A percentile compares a stretch with the other conserved stretches of the same genome.
Conservation (phyloP, 1,140 invertebrate genomes). For the Solen grandis region DNA sequence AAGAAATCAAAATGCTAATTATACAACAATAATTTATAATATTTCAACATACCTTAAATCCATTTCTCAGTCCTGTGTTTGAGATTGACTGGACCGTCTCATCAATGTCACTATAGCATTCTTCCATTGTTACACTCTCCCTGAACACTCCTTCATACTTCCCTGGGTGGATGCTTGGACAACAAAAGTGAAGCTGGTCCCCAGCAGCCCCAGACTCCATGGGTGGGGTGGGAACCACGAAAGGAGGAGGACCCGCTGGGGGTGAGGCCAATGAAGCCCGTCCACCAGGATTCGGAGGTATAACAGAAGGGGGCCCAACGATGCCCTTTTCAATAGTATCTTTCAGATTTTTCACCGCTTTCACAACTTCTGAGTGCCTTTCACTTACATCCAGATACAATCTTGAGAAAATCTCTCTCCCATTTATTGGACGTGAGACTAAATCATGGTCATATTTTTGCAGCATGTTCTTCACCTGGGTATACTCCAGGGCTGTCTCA, state of each 20-base stretch:
- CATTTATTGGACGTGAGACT: conserved; percentile 2
- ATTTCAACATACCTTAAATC: conserved; percentile 9
- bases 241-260: no score
- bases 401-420: background rate
- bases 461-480: conserved; percentile 21
- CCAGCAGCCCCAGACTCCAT: no score
- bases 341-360: conserved; percentile 21
- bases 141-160: background rate
- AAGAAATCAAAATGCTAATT: no score
- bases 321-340: background rate
- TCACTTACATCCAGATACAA: conserved; percentile 25
- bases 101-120: background rate
- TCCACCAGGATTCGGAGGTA: background rate
- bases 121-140: background rate
- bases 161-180: background rate
- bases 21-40: no score
- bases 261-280: background rate
- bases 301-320: no score
- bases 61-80: background rate
- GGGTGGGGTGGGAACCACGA: no score
- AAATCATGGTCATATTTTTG: background rate
- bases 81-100: background rate
- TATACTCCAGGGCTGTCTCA: conserved; percentile 19
- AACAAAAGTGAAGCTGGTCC: no score
- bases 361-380: conserved; percentile 25